Evolutionary conservation across 1,140 invertebrate genomes (phyloP), one percentile per base, ranked within the genome.

Genomic region (Penaeus japonicus): DNA sequence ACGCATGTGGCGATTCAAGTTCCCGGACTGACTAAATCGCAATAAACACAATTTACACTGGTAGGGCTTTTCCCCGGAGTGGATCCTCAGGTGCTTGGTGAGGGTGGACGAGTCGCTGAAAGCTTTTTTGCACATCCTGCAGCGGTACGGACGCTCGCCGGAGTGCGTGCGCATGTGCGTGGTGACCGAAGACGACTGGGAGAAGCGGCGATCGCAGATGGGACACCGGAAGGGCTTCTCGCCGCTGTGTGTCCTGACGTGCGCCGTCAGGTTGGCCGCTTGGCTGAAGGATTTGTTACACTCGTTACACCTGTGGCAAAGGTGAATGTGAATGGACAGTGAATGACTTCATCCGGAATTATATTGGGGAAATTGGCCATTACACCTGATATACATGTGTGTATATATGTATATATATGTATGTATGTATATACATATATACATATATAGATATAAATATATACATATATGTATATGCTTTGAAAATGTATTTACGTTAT

Each of bases 1-100:
- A 91, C 98, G 94, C 98, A 99, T 99, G 93, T 99, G 99, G 91
- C 99, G 95, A 94, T 99, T 99, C 30, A 99, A 94, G 93, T 99
- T 99, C 65, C 99, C 98, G 77, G 98, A 99, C 92, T 99, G 98
- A 10, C 98, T 99, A 93, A 99, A 99, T 91, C 97, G 95, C 57
- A 98, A 94, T 86, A 97, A 94, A 93, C 98, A 99, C 18, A 97
- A 92, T 92, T 96, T 96, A 92, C 96, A 97, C 91, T 96, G 95
- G 92, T 97, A 97, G 0, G 96, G 96, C 92, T 97, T 97, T 92
- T 98, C 97, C 59, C 98, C 98, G 57, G 96, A 98, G 93, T 99
- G 98, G 92, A 99, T 99, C 91, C 98, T 94, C 70, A 99, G 93
- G 93, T 99, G 98, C 93, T 99, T 99, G 32, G 98, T 99, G 54